phyloP scores from a whole-genome alignment of 1,140 invertebrate species.

The Lerema accius region DNA sequence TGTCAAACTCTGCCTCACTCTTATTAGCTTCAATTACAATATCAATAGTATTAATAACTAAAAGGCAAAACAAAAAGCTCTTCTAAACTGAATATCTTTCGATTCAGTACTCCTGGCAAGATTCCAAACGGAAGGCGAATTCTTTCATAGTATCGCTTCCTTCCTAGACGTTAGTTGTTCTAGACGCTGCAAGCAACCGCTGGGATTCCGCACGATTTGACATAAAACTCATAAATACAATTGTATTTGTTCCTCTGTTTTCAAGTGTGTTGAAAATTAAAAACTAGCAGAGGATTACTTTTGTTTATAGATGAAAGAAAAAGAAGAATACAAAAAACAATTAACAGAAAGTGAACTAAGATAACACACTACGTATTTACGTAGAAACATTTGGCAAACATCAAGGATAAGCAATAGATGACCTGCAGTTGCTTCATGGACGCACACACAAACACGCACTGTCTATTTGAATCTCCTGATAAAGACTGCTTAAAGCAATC shows the following conservation, averaged over 20 bases:
- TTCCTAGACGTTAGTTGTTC: constrained; percentile 27
- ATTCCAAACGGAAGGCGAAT: constrained; percentile 8
- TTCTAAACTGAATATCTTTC: constrained; percentile 4
- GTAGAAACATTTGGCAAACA: no score
- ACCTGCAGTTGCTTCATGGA: no score
- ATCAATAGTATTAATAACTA: neutral
- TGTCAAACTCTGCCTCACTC: no score
- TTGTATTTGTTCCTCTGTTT: constrained; percentile 6
- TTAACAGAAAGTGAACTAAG: no score
- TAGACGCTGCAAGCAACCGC: constrained; percentile 11
- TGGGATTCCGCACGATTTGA: constrained; percentile 21
- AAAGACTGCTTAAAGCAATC: no score
- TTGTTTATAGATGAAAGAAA: no score
- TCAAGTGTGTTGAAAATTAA: neutral
- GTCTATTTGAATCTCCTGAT: no score
- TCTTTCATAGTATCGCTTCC: constrained; percentile 25
- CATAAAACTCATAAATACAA: constrained; percentile 24
- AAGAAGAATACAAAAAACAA: no score
- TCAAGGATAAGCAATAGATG: no score
- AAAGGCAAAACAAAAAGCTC: neutral
- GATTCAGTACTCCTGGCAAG: neutral
- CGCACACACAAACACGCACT: no score
- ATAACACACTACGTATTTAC: no score
- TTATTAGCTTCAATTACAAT: neutral
- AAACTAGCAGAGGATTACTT: neutral